Conservation (phyloP, 2,888 invertebrate genomes). For the Macaria notata region DNA sequence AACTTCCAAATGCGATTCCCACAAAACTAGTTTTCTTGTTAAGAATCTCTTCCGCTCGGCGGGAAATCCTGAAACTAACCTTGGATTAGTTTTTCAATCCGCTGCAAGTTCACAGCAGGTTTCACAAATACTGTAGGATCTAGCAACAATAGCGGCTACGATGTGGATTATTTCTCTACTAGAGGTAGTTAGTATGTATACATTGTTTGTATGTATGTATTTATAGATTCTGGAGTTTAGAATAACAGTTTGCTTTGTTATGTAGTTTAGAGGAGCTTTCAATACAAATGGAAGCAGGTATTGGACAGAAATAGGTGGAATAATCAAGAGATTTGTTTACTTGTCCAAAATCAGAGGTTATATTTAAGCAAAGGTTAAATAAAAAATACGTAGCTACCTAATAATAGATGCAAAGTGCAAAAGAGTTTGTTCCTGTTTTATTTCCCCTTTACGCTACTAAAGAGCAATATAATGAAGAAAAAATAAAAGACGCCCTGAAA, state of each 20-base stretch:
- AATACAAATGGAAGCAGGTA: not conserved
- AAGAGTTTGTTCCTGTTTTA: no score
- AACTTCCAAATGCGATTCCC: not conserved
- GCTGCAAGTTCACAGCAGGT: slow-evolving; percentile 4
- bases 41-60: not conserved
- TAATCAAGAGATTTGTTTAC: no score
- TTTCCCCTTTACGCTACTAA: no score
- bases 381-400: no score
- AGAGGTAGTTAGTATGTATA: not conserved
- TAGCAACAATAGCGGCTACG: slow-evolving; percentile 13
- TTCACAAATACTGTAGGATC: slow-evolving; percentile 8
- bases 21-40: not conserved
- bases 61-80: not conserved
- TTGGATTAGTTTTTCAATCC: slow-evolving; percentile 13
- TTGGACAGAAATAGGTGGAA: no score
- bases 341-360: no score
- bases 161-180: slow-evolving; percentile 11
- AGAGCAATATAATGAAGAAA: no score
- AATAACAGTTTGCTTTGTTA: not conserved
- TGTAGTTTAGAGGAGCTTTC: not conserved
- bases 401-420: no score
- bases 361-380: no score
- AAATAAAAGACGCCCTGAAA: no score
- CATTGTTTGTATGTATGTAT: not conserved
- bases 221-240: not conserved